Evolutionary conservation across 2,113 vertebrate species (phyloP).

Genomic region (Otus sunia): DNA sequence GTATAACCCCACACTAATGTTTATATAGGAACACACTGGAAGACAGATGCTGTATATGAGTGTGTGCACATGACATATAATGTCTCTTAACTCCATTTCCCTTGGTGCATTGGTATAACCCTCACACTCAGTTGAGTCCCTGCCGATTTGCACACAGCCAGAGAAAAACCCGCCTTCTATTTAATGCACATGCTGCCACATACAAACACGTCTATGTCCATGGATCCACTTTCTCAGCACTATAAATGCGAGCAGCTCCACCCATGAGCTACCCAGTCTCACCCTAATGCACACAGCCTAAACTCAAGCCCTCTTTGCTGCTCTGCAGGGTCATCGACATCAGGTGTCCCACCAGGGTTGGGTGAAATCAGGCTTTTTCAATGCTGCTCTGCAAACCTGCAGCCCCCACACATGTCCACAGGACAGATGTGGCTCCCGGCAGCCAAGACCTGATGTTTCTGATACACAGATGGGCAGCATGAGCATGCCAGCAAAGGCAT

Average conservation of each 20-base stretch:
- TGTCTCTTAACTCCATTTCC: not conserved
- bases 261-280: accelerated
- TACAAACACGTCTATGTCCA: not conserved
- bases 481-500: not conserved
- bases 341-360: not conserved
- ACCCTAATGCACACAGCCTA: not conserved
- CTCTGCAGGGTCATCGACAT: not conserved
- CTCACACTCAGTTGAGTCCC: not conserved
- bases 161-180: not conserved
- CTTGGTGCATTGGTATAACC: not conserved
- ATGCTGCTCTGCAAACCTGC: not conserved
- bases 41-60: not conserved
- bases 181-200: accelerated
- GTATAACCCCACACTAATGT: not conserved
- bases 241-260: not conserved
- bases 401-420: accelerated
- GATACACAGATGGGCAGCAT: not conserved
- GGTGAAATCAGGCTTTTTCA: not conserved
- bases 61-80: accelerated
- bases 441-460: not conserved
- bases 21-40: accelerated
- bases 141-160: not conserved
- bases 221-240: not conserved
- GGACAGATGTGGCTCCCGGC: not conserved
- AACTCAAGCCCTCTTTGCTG: not conserved